Evolutionary conservation across 1,140 invertebrate species (phyloP), one percentile per base, ranked within the genome.

Genomic region (Stegodyphus dumicola): DNA sequence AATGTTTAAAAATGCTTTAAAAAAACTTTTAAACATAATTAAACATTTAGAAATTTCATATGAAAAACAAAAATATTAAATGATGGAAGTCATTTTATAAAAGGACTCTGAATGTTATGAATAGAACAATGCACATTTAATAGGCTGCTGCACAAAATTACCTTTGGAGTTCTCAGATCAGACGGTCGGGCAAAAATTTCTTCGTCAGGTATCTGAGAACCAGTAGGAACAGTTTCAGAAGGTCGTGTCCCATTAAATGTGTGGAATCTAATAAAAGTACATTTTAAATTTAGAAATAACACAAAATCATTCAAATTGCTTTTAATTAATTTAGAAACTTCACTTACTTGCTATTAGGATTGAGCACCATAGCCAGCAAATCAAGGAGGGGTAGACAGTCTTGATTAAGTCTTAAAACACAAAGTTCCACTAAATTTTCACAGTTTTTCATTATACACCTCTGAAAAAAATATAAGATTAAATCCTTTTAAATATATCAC

Each of bases 331-430:
- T 49, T 51, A 73, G 17, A 51, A 64, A 90, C 48, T 65, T 49
- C 7, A 90, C 91, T 90, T 89, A 96, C 95, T 98, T 98, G 91
- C 96, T 97, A 89, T 94, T 94, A 73, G 97, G 96, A 93, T 97
- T 97, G 88, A 98, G 95, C 87, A 97, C 94, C 93, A 98, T 96
- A 52, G 96, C 95, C 79, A 99, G 91, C 77, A 99, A 92, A 90
- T 99, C 96, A 81, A 99, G 92, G 78, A 98, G 92, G 89, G 96
- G 95, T 90, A 97, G 96, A 94, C 96, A 98, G 92, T 99, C 97
- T 89, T 98, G 94, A 85, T 94, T 93, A 90, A 99, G 92, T 91
- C 97, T 97, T 33, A 94, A 91, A 80, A 97, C 96, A 92, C 96
- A 97, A 87, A 99, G 91, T 91, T 98, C 96, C 76, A 99, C 94